Percentiles rank a stretch among this genome's conserved stretches.
phyloP scores from a whole-genome alignment of 2,113 vertebrate species.

The Porphyrio hochstetteri region DNA sequence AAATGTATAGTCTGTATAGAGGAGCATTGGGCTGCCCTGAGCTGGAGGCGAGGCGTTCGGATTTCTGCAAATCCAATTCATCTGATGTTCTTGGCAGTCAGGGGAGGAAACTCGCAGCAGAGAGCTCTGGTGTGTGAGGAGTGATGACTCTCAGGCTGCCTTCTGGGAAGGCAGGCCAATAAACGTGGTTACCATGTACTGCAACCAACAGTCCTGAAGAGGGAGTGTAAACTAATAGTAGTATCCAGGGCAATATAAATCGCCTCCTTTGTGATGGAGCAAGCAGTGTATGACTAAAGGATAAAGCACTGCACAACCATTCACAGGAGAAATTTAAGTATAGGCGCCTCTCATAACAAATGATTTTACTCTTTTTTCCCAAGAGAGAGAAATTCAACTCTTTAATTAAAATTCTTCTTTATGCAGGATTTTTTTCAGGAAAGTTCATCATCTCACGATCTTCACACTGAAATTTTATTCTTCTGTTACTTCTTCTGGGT shows the following conservation, averaged over 20 bases:
- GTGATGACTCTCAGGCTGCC: slow-evolving; percentile 42
- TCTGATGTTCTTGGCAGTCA: slow-evolving; percentile 58
- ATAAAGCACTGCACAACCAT: background rate
- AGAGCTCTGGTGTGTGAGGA: slow-evolving; percentile 26
- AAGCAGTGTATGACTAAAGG: background rate
- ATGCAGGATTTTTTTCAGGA: background rate
- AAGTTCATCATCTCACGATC: background rate
- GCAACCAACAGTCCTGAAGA: slow-evolving; percentile 27
- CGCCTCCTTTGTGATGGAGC: background rate
- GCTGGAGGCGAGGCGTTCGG: background rate
- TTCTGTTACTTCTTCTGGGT: background rate
- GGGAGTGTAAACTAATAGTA: background rate
- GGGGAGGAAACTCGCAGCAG: slow-evolving; percentile 27
- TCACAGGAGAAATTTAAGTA: background rate
- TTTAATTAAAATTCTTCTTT: background rate
- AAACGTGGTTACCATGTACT: slow-evolving; percentile 16
- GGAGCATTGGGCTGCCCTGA: background rate
- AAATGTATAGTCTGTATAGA: slow-evolving; percentile 30
- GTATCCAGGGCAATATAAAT: background rate
- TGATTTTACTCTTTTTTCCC: background rate
- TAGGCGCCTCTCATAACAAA: background rate
- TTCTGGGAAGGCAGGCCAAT: slow-evolving; percentile 18
- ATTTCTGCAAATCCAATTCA: slow-evolving; percentile 59
- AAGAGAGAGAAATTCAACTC: background rate
- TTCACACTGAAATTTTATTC: background rate